A percentile compares a stretch with the other conserved stretches of the same genome.
Evolutionary conservation across 2,888 invertebrate species (phyloP).

Genomic region (Agonopterix subpropinquella): DNA sequence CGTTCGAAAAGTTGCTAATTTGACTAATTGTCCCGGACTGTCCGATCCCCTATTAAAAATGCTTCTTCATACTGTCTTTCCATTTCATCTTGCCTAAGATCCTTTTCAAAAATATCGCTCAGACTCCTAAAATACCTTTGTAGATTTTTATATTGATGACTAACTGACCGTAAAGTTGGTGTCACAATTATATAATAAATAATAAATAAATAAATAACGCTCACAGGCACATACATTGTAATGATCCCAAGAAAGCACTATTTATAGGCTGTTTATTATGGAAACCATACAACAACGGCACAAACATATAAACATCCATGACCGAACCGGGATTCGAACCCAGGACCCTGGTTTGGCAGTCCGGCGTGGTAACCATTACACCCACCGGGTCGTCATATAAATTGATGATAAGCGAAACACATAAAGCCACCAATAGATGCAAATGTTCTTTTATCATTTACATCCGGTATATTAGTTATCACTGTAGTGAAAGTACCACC

Average conservation of each 20-base stretch:
- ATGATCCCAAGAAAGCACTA: too few species aligned
- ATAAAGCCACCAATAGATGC: constrained; percentile 29
- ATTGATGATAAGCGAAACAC: constrained; percentile 16
- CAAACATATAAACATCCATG: too few species aligned
- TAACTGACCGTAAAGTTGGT: constrained; percentile 21
- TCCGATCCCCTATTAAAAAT: constrained; percentile 41
- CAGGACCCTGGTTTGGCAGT: too few species aligned
- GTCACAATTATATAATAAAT: constrained; percentile 25
- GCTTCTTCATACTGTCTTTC: constrained; percentile 33
- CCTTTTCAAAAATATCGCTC: constrained; percentile 19
- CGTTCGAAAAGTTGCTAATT: too few species aligned
- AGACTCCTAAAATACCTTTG: constrained; percentile 39
- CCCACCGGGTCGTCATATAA: too few species aligned
- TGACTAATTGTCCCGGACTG: too few species aligned
- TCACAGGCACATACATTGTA: too few species aligned
- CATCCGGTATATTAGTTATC: constrained; percentile 32
- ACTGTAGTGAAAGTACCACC: constrained; percentile 29
- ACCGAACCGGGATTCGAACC: too few species aligned
- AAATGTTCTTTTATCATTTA: constrained; percentile 21
- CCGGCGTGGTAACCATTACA: too few species aligned
- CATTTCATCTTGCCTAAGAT: constrained; percentile 24
- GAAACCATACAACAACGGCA: too few species aligned
- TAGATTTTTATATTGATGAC: constrained; percentile 39
- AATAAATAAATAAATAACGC: too few species aligned
- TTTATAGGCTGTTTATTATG: too few species aligned